phyloP scores from a whole-genome alignment of 2,113 vertebrate genomes.

The Brachionichthys hirsutus region DNA sequence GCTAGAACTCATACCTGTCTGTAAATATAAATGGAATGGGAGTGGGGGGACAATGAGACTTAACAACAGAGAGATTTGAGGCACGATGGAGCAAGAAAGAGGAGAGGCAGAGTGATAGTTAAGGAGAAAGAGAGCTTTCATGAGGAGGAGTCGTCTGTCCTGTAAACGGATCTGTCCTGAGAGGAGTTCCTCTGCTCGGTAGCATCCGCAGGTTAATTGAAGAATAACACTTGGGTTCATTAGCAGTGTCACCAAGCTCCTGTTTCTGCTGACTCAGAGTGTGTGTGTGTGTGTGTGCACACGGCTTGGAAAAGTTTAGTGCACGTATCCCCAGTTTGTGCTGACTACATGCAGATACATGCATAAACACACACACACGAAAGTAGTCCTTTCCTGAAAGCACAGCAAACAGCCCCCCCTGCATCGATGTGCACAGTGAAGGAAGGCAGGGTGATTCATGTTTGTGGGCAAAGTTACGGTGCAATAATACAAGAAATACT shows the following conservation, averaged over 20 bases:
- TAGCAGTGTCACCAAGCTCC: constrained; percentile 60
- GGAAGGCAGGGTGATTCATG: constrained; percentile 34
- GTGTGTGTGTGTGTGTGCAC: constrained; percentile 21
- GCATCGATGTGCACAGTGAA: constrained; percentile 26
- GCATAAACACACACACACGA: constrained; percentile 9
- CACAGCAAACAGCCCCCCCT: constrained; percentile 68
- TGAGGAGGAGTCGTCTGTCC: constrained; percentile 31
- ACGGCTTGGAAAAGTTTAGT: constrained; percentile 13
- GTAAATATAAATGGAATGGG: neutral
- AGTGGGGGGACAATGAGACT: constrained; percentile 20
- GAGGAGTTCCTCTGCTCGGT: constrained; percentile 57
- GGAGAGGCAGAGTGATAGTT: constrained; percentile 37
- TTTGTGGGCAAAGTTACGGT: neutral
- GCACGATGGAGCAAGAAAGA: constrained; percentile 50
- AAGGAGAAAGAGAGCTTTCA: constrained; percentile 45
- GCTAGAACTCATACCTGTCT: constrained; percentile 26
- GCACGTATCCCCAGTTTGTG: constrained; percentile 43
- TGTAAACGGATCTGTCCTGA: constrained; percentile 51
- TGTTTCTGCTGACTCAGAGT: constrained; percentile 73
- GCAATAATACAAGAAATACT: too few species aligned
- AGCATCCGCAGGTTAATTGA: constrained; percentile 72
- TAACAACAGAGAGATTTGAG: constrained; percentile 37
- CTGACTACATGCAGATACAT: constrained; percentile 44
- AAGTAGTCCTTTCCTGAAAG: constrained; percentile 34
- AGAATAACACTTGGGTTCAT: constrained; percentile 77